A percentile compares a stretch with the other conserved stretches of the same genome.
Conservation (phyloP, 2,888 invertebrate genomes). For the Hyles lineata region DNA sequence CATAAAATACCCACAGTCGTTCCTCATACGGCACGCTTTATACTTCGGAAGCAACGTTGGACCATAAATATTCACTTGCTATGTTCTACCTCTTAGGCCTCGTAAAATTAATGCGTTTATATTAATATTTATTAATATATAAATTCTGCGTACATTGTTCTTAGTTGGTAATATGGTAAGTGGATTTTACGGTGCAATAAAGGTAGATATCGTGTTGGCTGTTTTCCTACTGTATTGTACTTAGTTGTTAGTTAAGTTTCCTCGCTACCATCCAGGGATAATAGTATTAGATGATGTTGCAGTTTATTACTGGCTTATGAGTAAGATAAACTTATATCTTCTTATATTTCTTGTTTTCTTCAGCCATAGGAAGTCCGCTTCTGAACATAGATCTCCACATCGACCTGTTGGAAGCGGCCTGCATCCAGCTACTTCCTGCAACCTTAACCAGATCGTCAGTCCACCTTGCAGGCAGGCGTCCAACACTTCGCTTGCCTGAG, state of each 20-base stretch:
- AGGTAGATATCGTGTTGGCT: constrained; percentile 44
- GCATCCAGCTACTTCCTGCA: no score
- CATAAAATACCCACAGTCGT: constrained; percentile 48
- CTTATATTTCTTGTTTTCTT: no score
- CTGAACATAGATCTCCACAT: no score
- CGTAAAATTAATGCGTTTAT: constrained; percentile 79
- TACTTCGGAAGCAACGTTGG: constrained; percentile 65
- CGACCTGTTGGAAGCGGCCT: no score
- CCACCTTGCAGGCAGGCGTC: no score
- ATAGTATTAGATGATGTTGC: no score
- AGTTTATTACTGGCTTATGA: no score
- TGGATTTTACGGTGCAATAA: constrained; percentile 78
- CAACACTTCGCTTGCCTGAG: no score
- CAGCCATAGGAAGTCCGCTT: no score
- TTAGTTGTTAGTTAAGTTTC: background rate
- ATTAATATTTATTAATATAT: constrained; percentile 83
- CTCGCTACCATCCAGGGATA: background rate
- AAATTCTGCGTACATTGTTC: constrained; percentile 41
- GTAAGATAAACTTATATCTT: no score
- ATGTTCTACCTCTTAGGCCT: constrained; percentile 78
- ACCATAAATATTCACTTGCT: constrained; percentile 79
- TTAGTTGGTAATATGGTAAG: constrained; percentile 66
- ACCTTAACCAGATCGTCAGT: no score
- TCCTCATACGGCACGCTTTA: constrained; percentile 55
- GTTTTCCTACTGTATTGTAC: constrained; percentile 8